Percentiles rank a stretch among this genome's conserved stretches.
These are phyloP conservation scores for Trachelus tabidus DNA, from an alignment of 2,888 invertebrate species.

Conservation along the genomic window DNA sequence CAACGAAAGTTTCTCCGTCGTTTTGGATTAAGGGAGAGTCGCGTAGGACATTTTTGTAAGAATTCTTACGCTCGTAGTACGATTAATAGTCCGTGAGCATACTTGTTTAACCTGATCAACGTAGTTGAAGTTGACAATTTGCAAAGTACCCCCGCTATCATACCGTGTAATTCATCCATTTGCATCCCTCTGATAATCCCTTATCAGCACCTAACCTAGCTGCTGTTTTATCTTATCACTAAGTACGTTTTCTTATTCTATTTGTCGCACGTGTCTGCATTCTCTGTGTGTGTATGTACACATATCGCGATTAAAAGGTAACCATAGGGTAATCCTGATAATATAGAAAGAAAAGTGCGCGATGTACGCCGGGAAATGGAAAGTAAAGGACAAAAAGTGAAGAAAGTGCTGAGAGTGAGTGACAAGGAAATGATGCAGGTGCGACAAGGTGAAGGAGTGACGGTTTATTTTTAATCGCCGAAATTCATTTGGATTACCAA, in stretches of 20 bases:
- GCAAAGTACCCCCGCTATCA: neutral
- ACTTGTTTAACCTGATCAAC: neutral
- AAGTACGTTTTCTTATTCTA: neutral
- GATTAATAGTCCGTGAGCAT: neutral
- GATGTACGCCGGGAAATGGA: conserved; percentile 3
- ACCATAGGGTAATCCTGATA: neutral
- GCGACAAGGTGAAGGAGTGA: neutral
- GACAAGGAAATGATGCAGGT: neutral
- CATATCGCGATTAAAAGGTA: neutral
- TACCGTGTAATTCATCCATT: neutral
- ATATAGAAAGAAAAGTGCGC: neutral
- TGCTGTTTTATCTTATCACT: neutral
- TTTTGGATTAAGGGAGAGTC: neutral
- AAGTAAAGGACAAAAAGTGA: conserved; percentile 1
- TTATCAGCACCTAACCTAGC: neutral
- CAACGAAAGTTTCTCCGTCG: neutral
- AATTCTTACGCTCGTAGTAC: neutral
- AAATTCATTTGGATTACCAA: neutral
- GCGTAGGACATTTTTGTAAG: neutral
- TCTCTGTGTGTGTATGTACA: conserved; percentile 22
- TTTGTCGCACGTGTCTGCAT: neutral
- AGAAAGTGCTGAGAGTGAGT: neutral
- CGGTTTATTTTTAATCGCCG: neutral
- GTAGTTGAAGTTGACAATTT: neutral
- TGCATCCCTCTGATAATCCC: neutral